Evolutionary conservation across 2,113 vertebrate genomes (phyloP), one percentile per base, ranked within the genome.

Genomic region (Myocastor coypus): DNA sequence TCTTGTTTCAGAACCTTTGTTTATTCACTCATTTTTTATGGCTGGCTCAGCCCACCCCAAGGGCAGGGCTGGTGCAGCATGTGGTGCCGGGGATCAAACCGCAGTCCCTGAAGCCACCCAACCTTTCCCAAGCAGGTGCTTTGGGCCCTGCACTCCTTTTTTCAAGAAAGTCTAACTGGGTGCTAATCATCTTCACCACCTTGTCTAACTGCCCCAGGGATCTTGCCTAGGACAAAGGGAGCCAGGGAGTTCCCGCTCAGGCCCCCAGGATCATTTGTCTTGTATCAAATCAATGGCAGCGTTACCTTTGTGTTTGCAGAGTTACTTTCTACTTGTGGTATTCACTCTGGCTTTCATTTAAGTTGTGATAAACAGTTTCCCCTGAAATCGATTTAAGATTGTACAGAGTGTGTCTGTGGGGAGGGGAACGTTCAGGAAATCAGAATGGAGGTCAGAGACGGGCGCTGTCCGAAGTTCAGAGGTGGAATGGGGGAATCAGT

Each of bases 321-420:
- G 50, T 84, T 90, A 68, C 40, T 59, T 75, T 90, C 83, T 68
- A 17, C 77, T 81, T 91, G 42, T 0, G 50, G 68, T 24, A 32
- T 50, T 68, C 1, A 52, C 81, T 59, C 57, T 73, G 46, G 55
- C 68, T 93, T 89, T 93, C 61, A 78, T 87, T 92, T 68, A 46
- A 17, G 73, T 68, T 83, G 14, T 13, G 24, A 95, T 30, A 64
- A 94, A 71, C 66, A 50, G 5, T 66, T 55, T 71, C 68, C 50
- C 91, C 61, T 87, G 30, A 68, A 86, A 32, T 6, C 40, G 73
- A 64, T 68, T 12, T 22, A 9, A 64, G 40, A 42, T 42, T n/a
- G 81, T 85, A 63, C 28, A 30, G 46, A 52, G 46, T 13, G 16
- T 59, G 37, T 59, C 86, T 24, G 2, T 52, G 42, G 24, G 84